Conservation (phyloP, 2,113 vertebrate genomes). For the Corvus cornix region DNA sequence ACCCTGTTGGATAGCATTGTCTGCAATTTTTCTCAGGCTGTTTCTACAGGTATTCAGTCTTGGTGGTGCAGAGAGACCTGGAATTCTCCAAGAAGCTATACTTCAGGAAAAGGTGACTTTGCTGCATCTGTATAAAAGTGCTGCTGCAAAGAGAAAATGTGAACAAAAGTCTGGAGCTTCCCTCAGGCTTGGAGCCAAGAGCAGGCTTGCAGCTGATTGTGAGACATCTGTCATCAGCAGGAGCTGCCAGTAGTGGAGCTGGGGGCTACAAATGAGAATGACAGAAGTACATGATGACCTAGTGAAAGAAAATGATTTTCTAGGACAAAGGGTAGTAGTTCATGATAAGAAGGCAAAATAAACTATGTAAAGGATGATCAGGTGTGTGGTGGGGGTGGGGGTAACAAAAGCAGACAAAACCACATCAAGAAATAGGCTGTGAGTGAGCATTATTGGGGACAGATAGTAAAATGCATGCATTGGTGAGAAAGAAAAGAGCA, state of each 20-base stretch:
- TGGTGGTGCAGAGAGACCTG: slow-evolving; percentile 4
- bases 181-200: slow-evolving; percentile 46
- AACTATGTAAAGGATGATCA: rapidly evolving
- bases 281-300: slow-evolving; percentile 43
- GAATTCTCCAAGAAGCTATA: slow-evolving; percentile 23
- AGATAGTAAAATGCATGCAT: background rate
- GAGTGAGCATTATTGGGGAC: background rate
- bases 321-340: slow-evolving; percentile 8
- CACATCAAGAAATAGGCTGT: background rate
- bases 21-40: slow-evolving; percentile 11
- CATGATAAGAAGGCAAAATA: background rate
- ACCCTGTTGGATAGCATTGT: background rate
- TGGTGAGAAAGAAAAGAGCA: background rate
- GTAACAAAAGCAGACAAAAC: background rate
- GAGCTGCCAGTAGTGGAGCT: slow-evolving; percentile 48
- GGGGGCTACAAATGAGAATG: slow-evolving; percentile 37
- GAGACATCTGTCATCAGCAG: slow-evolving; percentile 60
- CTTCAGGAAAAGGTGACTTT: slow-evolving; percentile 43
- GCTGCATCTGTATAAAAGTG: slow-evolving; percentile 2
- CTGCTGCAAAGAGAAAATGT: slow-evolving; percentile 21
- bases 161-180: slow-evolving; percentile 14
- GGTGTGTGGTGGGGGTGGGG: background rate
- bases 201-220: slow-evolving; percentile 34
- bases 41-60: background rate
- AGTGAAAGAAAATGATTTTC: slow-evolving; percentile 44